Percentiles rank a stretch among this genome's conserved stretches.
phyloP scores from a whole-genome alignment of 2,797 vertebrate species.

The Ataeniobius toweri region DNA sequence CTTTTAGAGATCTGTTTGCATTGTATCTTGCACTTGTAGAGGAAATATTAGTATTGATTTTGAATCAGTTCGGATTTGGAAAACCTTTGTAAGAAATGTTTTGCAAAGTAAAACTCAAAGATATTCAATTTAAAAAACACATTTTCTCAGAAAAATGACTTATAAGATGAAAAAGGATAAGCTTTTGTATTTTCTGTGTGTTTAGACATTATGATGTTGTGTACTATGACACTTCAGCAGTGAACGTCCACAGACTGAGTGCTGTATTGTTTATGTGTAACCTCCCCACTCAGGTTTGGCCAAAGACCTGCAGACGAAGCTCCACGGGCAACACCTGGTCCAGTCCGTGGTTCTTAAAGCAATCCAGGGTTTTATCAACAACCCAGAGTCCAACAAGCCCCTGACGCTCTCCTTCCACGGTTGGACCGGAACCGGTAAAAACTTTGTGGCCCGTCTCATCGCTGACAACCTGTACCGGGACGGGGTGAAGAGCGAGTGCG shows the following conservation, averaged over 20 bases:
- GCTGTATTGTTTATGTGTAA: neutral
- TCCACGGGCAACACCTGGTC: constrained; percentile 94
- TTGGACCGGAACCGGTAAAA: constrained; percentile 98
- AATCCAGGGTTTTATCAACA: constrained; percentile 84
- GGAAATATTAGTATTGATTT: neutral
- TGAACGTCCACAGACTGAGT: neutral
- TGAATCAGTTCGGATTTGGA: neutral
- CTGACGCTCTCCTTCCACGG: constrained; percentile 94
- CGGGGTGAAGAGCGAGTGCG: constrained; percentile 89
- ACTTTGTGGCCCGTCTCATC: constrained; percentile 90
- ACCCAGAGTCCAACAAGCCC: constrained; percentile 82
- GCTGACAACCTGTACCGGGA: constrained; percentile 90
- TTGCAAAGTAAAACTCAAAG: too few relatives aligned
- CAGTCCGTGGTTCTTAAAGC: constrained; percentile 83
- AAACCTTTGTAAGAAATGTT: neutral
- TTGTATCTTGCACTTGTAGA: neutral
- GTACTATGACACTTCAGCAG: neutral
- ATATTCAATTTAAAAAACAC: neutral
- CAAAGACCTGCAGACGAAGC: constrained; percentile 81
- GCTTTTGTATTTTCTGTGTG: too few relatives aligned
- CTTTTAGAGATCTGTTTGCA: neutral
- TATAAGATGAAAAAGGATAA: too few relatives aligned
- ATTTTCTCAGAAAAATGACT: too few relatives aligned
- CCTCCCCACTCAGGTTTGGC: constrained; percentile 81
- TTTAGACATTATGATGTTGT: too few relatives aligned